Evolutionary conservation across 1,140 invertebrate genomes (phyloP), one percentile per base, ranked within the genome.

Genomic region (Lysiphlebus fabarum): DNA sequence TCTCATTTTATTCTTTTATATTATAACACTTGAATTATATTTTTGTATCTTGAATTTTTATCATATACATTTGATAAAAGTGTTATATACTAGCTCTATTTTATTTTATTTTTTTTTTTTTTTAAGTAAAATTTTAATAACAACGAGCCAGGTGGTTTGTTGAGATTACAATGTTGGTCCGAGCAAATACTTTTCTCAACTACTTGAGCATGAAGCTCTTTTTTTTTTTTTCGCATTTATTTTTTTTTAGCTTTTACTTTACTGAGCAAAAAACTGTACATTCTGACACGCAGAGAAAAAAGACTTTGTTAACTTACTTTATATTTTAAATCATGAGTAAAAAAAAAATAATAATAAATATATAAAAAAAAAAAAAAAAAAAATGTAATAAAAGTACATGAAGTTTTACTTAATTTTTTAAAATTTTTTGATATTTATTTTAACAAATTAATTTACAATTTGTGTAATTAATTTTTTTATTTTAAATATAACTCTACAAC

Each of bases 121-220:
- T 26, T 4, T 2, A 26, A 11, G 49, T 11, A 37, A 51, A 51
- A 51, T 51, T 51, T 51, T 51, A 51, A 51, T 51, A 51, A 51
- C 34, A 51, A 38, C 34, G 34, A 51, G 49, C 49, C 49, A 51
- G 49, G 49, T 51, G 49, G 49, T 51, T 51, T 51, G 49, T 51
- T 36, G 49, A 51, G 49, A 51, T 51, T 51, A 51, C 49, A 51
- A 44, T 55, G 44, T 45, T 55, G 47, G 59, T 61, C 59, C 59
- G 59, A 61, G 59, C 59, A 61, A 61, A 61, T 61, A 61, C 59
- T 61, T 61, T 61, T 49, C 59, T 61, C 55, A 38, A 61, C 59
- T 61, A 61, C 59, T 61, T 61, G 59, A 61, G 59, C 45, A 43
- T 49, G 45, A 54, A 53, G 53, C 53, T 40, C 49, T 51, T 36